Percentiles rank a stretch among this genome's conserved stretches.
Conservation (phyloP, 2,888 invertebrate species). For the Mesorhabditis sp. region DNA sequence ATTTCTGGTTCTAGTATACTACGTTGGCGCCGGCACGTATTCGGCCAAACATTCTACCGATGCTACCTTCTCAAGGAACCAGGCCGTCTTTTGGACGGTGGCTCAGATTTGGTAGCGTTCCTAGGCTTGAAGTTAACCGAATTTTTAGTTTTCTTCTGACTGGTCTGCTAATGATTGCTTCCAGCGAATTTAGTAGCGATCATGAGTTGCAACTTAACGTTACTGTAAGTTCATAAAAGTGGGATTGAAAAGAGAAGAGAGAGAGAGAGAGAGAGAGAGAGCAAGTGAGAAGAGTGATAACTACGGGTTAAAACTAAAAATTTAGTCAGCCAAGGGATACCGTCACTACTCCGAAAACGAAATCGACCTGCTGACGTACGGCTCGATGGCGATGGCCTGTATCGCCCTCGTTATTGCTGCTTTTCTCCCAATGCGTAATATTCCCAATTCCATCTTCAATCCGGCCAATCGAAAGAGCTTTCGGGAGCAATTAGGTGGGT, state of each 20-base stretch:
- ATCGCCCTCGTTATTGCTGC: neutral
- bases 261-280: too few species aligned
- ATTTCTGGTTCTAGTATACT: too few species aligned
- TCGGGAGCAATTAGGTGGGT: neutral
- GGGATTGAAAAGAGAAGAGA: neutral
- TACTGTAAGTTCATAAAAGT: neutral
- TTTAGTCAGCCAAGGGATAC: neutral
- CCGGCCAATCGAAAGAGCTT: too few species aligned
- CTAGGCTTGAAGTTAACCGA: neutral
- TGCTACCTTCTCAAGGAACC: neutral
- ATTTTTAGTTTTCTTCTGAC: neutral
- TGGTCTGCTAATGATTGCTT: neutral
- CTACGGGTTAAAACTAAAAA: too few species aligned
- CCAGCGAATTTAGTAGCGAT: neutral
- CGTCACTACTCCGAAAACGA: neutral
- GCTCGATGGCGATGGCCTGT: neutral
- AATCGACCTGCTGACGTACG: conserved; percentile 1
- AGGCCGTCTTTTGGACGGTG: neutral
- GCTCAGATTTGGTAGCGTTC: neutral
- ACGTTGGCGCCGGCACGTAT: neutral
- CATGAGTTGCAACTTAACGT: too few species aligned
- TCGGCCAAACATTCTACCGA: neutral
- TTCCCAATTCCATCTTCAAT: neutral
- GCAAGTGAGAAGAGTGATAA: too few species aligned
- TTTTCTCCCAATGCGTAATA: neutral